Evolutionary conservation across 2,113 vertebrate species (phyloP), one percentile per base, ranked within the genome.

Genomic region (Cardinalis cardinalis): DNA sequence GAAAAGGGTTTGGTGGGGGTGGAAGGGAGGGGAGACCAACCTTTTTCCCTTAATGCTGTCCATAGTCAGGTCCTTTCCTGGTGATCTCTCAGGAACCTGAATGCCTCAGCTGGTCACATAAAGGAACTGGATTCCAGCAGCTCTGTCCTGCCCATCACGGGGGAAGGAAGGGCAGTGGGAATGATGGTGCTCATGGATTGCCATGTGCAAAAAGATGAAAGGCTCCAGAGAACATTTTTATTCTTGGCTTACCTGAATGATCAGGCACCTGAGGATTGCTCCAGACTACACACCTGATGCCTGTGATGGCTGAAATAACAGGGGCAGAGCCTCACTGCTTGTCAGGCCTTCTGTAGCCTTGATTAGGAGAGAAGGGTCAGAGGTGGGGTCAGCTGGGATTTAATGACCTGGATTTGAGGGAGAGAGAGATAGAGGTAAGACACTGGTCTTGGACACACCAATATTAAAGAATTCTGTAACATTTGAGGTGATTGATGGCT

Each of bases 1-100:
- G 85, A 86, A 75, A 88, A 91, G 65, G 58, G 38, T 95, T 89
- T 78, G 70, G 40, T 93, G 81, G 77, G 70, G 65, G 80, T 71
- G 78, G 80, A 71, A 81, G 52, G 61, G 73, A 89, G 55, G 19
- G n/a, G 78, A 92, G 51, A 56, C 53, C 51, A 36, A 6, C 68
- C 25, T n/a, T 82, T 84, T 70, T 68, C 70, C 64, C 36, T 77
- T 91, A 55, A n/a, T 89, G 31, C 46, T 70, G 58, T 51, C 61
- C 51, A 0, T 31, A 68, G 76, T 73, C 59, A 43, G 53, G 43
- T 65, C 59, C 26, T 93, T 91, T 68, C 66, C 46, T 41, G 10
- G 43, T 16, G 43, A 70, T 7, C 66, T 10, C 29, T 61, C 20
- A 25, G 89, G 63, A 89, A 11, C 41, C n/a, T 21, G 49, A 75